Conservation (phyloP, 2,797 vertebrate genomes). For the Rousettus madagascariensis region DNA sequence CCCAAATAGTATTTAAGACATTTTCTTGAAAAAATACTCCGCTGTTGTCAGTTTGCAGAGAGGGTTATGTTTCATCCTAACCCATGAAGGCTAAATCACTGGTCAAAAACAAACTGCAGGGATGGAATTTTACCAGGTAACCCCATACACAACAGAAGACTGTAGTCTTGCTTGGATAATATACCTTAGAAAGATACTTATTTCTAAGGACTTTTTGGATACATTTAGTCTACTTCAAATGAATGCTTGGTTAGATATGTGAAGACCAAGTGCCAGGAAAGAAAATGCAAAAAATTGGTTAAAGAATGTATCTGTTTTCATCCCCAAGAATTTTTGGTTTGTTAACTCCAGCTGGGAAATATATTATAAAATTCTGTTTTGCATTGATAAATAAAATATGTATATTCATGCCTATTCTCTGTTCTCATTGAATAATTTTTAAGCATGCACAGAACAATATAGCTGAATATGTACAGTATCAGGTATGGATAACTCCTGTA, state of each 20-base stretch:
- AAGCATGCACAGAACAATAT: not conserved
- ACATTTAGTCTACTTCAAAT: constrained; percentile 11
- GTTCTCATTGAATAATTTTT: constrained; percentile 35
- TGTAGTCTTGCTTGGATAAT: not conserved
- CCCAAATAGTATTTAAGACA: not conserved
- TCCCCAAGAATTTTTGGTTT: not conserved
- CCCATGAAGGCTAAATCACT: not conserved
- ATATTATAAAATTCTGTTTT: constrained; percentile 34
- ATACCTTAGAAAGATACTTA: constrained; percentile 28
- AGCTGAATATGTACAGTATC: not conserved
- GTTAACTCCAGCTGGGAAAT: not conserved
- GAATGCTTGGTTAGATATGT: not conserved
- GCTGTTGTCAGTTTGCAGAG: not conserved
- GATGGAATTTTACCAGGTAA: constrained; percentile 11
- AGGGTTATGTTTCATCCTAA: constrained; percentile 3
- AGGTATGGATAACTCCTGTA: not conserved
- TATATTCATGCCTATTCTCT: not conserved
- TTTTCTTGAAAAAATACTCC: constrained; percentile 38
- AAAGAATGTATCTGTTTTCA: constrained; percentile 18
- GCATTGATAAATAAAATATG: constrained; percentile 23
- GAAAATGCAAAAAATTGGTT: not conserved
- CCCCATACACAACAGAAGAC: not conserved
- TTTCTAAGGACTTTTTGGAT: not conserved
- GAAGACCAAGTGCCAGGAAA: not conserved
- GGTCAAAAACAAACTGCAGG: constrained; percentile 14